Conservation (phyloP, 2,113 vertebrate genomes). For the Percopsis transmontana region DNA sequence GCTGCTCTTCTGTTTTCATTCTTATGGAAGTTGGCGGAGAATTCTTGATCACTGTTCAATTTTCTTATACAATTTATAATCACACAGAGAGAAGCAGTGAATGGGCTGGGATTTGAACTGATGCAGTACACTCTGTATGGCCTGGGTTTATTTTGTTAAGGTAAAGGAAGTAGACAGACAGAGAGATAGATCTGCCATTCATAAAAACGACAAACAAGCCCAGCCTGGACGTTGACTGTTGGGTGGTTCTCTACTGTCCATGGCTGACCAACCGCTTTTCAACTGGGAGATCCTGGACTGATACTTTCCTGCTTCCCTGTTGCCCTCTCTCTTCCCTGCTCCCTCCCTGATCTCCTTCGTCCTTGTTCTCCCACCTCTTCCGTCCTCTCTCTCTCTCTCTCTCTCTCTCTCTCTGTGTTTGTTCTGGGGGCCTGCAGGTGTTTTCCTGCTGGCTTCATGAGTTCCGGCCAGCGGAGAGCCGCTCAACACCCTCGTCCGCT, state of each 20-base stretch:
- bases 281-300: slow-evolving; percentile 18
- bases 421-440: slow-evolving; percentile 73
- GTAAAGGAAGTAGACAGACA: no score
- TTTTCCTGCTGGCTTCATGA: slow-evolving; percentile 64
- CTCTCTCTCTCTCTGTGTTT: slow-evolving; percentile 67
- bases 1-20: neutral
- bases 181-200: no score
- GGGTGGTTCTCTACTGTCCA: no score
- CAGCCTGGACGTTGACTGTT: no score
- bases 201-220: no score
- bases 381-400: slow-evolving; percentile 54
- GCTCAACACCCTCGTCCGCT: slow-evolving; percentile 59
- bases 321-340: slow-evolving; percentile 55
- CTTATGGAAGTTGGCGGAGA: neutral
- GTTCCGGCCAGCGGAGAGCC: slow-evolving; percentile 48
- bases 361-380: no score
- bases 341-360: no score
- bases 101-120: neutral
- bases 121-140: no score
- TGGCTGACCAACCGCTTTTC: no score
- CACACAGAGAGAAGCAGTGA: neutral
- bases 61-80: no score
- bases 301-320: slow-evolving; percentile 1
- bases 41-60: neutral
- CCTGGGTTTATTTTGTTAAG: no score